Evolutionary conservation across 2,113 vertebrate genomes (phyloP), one percentile per base, ranked within the genome.

Genomic region (Osmerus eperlanus): DNA sequence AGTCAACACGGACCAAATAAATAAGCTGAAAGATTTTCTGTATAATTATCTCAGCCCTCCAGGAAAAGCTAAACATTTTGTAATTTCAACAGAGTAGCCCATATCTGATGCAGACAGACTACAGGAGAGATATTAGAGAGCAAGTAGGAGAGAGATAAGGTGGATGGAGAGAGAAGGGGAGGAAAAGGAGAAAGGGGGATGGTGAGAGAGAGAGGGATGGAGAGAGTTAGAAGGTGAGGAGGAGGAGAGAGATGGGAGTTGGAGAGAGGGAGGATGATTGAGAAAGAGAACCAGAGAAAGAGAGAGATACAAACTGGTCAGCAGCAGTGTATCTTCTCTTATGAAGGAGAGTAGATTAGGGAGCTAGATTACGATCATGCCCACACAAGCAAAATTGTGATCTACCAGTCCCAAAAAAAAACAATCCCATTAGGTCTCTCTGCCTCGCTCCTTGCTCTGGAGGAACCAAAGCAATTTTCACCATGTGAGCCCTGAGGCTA

Each of bases 401-500:
- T 84, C 71, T 71, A 65, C 74, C 59, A 67, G 66, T 70, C 32
- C 32, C 3, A 1, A 36, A 4, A 84, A 83, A 75, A 83, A 80
- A 60, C 73, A 73, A 71, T 71, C 73, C 77, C 81, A 77, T 25
- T 58, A 12, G 80, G 55, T 9, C 67, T 60, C 29, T 58, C 18
- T 68, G 9, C 58, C 29, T 65, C 68, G 74, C 75, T 74, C 81
- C 64, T 75, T 69, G 76, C 78, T 85, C 68, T 76, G 32, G 79
- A 83, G 64, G 70, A 79, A 72, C 74, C 75, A 70, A 76, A 78
- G 75, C 73, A 71, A 83, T 85, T 80, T 80, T 76, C 56, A 14
- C 67, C 53, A 58, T 70, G 74, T 70, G 19, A 18, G 54, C 70
- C 60, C 55, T 47, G 55, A 47, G 77, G 73, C 53, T 68, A 74